Evolutionary conservation across 2,113 vertebrate species (phyloP).

Genomic region (Phalacrocorax pelagicus): DNA sequence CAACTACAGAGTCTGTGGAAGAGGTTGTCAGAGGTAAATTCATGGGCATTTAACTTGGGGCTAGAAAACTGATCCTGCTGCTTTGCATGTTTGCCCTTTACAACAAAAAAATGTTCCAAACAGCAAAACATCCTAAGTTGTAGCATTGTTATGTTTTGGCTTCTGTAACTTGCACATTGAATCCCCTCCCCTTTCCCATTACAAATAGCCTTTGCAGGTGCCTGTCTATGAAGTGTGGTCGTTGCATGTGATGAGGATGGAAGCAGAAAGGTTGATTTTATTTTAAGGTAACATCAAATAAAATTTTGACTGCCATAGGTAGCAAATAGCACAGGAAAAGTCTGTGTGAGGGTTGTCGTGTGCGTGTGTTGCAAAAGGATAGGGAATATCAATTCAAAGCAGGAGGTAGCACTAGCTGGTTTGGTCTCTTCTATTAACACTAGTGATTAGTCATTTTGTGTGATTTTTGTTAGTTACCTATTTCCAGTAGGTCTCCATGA

Average conservation of each 20-base stretch:
- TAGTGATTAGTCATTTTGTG: neutral
- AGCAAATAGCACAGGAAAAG: neutral
- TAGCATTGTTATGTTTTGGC: neutral
- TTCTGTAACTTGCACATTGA: neutral
- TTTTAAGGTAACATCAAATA: neutral
- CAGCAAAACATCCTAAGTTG: slow-evolving; percentile 40
- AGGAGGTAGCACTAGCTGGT: neutral
- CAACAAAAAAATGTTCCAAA: slow-evolving; percentile 63
- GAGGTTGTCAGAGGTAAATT: slow-evolving; percentile 94
- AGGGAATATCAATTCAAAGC: neutral
- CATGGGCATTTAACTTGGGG: neutral
- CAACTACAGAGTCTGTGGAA: slow-evolving; percentile 95
- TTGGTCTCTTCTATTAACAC: neutral
- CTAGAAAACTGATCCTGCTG: neutral
- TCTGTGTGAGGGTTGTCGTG: neutral
- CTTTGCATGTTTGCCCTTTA: slow-evolving; percentile 32
- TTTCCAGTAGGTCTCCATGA: neutral
- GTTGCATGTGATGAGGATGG: neutral
- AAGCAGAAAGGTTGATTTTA: neutral
- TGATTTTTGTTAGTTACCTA: neutral
- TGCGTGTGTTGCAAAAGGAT: neutral
- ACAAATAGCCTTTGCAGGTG: neutral
- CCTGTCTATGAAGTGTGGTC: neutral
- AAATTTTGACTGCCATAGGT: neutral
- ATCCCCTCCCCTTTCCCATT: neutral